phyloP scores from a whole-genome alignment of 2,797 vertebrate species.

The Syngnathus rostellatus region DNA sequence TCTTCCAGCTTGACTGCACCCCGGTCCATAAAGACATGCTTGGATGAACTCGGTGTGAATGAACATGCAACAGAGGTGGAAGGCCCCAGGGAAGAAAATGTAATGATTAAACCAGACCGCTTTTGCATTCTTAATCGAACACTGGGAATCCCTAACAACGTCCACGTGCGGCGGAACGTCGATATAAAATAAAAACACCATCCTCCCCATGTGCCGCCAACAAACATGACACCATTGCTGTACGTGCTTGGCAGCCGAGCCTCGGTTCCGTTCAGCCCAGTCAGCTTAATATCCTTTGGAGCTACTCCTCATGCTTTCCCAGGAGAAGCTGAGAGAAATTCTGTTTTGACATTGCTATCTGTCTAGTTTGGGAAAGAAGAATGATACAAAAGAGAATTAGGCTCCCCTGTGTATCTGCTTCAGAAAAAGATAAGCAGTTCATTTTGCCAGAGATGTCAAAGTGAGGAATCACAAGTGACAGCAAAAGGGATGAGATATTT shows the following conservation, averaged over 20 bases:
- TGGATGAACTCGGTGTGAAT: neutral
- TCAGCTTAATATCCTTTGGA: slow-evolving; percentile 39
- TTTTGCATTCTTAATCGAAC: neutral
- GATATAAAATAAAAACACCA: slow-evolving; percentile 1
- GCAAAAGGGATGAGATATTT: slow-evolving; percentile 50
- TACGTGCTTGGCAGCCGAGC: slow-evolving; percentile 21
- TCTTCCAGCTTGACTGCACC: neutral
- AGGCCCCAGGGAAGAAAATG: neutral
- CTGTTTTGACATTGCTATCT: slow-evolving; percentile 40
- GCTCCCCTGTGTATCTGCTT: slow-evolving; percentile 21
- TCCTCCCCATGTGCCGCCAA: neutral
- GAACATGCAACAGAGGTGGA: neutral
- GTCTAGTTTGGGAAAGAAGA: slow-evolving; percentile 39
- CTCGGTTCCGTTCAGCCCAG: slow-evolving; percentile 22
- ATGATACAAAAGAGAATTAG: slow-evolving; percentile 40
- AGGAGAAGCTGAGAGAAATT: slow-evolving; percentile 31
- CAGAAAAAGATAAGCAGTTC: slow-evolving; percentile 52
- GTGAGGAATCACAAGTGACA: slow-evolving; percentile 45
- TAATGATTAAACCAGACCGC: neutral
- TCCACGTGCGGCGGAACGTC: neutral
- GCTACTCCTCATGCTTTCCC: slow-evolving; percentile 34
- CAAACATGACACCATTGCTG: neutral
- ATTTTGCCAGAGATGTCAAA: slow-evolving; percentile 52
- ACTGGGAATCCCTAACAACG: neutral
- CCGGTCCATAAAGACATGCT: neutral